Conservation (phyloP, 2,113 vertebrate genomes). For the Phylloscopus whistleri region DNA sequence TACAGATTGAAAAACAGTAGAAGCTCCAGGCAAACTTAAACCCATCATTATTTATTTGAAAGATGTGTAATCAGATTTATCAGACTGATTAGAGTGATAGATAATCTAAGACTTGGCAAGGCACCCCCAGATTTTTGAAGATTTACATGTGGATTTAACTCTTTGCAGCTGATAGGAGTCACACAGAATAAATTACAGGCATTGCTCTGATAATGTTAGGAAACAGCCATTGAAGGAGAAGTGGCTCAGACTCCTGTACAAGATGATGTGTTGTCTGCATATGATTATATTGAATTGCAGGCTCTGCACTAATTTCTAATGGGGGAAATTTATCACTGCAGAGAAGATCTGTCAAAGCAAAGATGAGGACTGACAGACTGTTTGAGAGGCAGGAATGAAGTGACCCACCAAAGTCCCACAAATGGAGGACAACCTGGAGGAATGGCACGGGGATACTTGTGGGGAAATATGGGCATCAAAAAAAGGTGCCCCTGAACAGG, state of each 20-base stretch:
- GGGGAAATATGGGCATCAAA: neutral
- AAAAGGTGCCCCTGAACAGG: neutral
- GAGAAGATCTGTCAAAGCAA: constrained; percentile 1
- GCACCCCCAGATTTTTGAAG: constrained; percentile 9
- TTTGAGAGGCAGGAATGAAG: constrained; percentile 2
- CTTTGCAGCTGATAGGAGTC: neutral
- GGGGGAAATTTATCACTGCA: constrained; percentile 25
- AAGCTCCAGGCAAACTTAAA: constrained; percentile 19
- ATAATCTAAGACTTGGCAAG: neutral
- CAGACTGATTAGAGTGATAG: neutral
- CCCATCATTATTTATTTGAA: constrained; percentile 37
- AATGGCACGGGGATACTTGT: neutral
- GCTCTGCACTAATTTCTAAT: constrained; percentile 43
- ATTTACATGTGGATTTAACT: neutral
- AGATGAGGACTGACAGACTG: constrained; percentile 4
- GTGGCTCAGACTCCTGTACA: neutral
- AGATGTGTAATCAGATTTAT: neutral
- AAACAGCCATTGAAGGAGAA: neutral
- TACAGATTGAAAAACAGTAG: constrained; percentile 8
- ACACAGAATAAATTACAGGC: neutral
- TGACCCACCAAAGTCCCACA: neutral
- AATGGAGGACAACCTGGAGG: neutral
- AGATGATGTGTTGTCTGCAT: neutral
- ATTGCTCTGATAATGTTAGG: neutral
- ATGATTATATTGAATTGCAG: constrained; percentile 15